A percentile compares a stretch with the other conserved stretches of the same genome.
phyloP scores from a whole-genome alignment of 2,113 vertebrate genomes.

The Cathartes aura region DNA sequence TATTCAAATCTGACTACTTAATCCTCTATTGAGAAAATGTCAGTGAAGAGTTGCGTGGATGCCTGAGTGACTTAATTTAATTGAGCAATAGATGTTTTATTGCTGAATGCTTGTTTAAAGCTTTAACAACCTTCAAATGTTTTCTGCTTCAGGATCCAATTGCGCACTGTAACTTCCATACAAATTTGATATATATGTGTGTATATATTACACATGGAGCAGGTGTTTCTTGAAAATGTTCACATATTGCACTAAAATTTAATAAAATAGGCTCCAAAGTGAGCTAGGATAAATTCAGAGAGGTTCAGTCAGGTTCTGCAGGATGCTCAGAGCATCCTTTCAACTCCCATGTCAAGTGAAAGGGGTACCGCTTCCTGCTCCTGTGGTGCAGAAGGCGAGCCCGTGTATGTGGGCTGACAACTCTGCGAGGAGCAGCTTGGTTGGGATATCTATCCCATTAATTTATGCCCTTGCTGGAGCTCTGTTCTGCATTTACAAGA shows the following conservation, averaged over 20 bases:
- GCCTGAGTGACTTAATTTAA: slow-evolving; percentile 54
- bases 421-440: background rate
- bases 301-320: background rate
- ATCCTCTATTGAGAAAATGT: slow-evolving; percentile 60
- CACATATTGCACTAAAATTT: background rate
- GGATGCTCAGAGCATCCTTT: background rate
- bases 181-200: background rate
- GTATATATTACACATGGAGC: background rate
- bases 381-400: background rate
- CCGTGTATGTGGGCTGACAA: background rate
- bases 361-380: background rate
- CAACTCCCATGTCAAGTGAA: rapidly evolving
- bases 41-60: slow-evolving; percentile 27
- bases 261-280: background rate
- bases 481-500: background rate
- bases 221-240: background rate
- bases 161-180: background rate
- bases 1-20: slow-evolving; percentile 50
- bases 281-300: background rate
- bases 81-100: slow-evolving; percentile 38
- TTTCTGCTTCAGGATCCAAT: background rate
- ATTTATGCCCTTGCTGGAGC: background rate
- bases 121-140: background rate
- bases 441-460: background rate
- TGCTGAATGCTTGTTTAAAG: background rate